Conservation (phyloP, 2,888 invertebrate species). For the Luffia ferchaultella region DNA sequence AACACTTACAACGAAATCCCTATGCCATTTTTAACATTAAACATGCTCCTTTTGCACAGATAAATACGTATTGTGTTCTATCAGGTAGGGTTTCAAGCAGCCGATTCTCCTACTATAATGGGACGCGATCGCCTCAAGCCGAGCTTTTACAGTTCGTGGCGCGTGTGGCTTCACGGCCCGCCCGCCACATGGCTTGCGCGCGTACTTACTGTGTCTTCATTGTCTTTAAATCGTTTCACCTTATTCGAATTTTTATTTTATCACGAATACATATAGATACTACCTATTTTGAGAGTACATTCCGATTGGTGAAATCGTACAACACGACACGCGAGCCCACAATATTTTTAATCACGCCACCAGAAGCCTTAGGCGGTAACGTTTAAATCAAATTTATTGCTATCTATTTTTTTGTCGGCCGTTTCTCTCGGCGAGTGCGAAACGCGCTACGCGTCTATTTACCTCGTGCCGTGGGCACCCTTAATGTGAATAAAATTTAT, state of each 20-base stretch:
- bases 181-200: neutral
- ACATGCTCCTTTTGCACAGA: no score
- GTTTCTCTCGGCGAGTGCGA: neutral
- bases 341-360: conserved; percentile 5
- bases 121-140: conserved; percentile 3
- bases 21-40: no score
- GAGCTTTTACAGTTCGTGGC: neutral
- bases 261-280: neutral
- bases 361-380: conserved; percentile 8
- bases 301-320: neutral
- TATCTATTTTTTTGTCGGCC: conserved; percentile 10
- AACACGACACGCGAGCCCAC: neutral
- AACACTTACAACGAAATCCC: no score
- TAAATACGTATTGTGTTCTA: no score
- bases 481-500: conserved; percentile 10
- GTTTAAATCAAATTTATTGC: conserved; percentile 16
- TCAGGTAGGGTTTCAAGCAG: no score
- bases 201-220: neutral
- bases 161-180: neutral
- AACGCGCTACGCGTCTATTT: conserved; percentile 2
- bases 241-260: neutral
- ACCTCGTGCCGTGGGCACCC: conserved; percentile 6
- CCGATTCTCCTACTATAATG: no score
- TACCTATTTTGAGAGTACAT: neutral
- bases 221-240: neutral